phyloP scores from a whole-genome alignment of 1,140 invertebrate genomes.

The Sycophila sp. region DNA sequence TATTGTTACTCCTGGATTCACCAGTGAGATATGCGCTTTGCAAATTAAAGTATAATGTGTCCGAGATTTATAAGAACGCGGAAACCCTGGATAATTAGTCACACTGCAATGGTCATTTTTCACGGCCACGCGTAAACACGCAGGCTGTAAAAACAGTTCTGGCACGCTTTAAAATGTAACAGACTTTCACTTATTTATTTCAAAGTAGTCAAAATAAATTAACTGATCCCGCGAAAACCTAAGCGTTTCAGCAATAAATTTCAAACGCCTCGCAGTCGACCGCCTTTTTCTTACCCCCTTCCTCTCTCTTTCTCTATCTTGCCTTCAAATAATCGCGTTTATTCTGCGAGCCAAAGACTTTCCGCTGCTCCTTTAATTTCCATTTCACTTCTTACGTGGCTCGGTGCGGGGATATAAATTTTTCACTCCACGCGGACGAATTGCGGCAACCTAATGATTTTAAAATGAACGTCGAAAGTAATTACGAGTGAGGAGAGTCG shows the following conservation, averaged over 20 bases:
- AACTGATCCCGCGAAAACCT: neutral
- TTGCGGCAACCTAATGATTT: slow-evolving; percentile 6
- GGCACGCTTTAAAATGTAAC: neutral
- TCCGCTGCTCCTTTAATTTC: too few species aligned
- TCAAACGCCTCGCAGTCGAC: too few species aligned
- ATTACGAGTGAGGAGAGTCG: slow-evolving; percentile 3
- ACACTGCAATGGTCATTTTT: too few species aligned
- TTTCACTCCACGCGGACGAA: neutral
- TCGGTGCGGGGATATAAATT: neutral
- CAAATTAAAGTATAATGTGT: neutral
- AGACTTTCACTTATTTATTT: neutral
- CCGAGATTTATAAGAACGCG: neutral
- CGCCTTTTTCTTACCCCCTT: too few species aligned
- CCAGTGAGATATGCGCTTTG: too few species aligned
- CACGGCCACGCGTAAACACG: neutral
- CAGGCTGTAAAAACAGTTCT: neutral
- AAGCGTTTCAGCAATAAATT: neutral
- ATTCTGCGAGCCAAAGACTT: too few species aligned
- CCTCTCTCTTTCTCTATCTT: neutral
- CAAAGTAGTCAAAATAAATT: neutral
- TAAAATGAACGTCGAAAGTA: slow-evolving; percentile 20
- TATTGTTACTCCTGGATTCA: too few species aligned
- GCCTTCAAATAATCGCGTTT: neutral
- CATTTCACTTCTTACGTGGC: neutral
- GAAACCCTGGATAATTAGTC: neutral